Percentiles rank a stretch among this genome's conserved stretches.
Evolutionary conservation across 2,113 vertebrate species (phyloP).

Genomic region (Noctilio leporinus): DNA sequence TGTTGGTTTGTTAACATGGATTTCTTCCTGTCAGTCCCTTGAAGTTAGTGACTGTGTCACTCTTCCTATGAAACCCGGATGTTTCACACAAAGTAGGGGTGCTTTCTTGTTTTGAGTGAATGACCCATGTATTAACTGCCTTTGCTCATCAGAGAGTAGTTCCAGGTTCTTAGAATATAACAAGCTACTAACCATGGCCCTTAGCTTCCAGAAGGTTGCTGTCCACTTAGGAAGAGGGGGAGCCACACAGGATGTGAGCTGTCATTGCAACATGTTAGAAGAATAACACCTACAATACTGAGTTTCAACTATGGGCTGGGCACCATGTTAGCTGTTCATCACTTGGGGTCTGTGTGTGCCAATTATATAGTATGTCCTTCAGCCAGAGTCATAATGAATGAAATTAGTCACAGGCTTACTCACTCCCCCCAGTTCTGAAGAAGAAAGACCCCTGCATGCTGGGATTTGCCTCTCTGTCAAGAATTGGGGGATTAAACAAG

Average conservation of each 20-base stretch:
- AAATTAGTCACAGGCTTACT: too few relatives aligned
- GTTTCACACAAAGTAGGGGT: background rate
- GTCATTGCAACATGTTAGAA: background rate
- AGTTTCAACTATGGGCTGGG: fast-evolving
- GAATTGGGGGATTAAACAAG: background rate
- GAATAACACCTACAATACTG: fast-evolving
- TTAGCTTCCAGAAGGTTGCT: background rate
- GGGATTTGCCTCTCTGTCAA: background rate
- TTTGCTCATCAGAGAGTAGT: background rate
- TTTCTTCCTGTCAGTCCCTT: background rate
- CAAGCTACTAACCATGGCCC: background rate
- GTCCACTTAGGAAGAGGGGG: background rate
- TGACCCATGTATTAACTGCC: fast-evolving
- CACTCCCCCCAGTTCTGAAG: background rate
- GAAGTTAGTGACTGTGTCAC: background rate
- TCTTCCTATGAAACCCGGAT: background rate
- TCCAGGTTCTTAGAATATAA: background rate
- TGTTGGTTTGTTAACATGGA: background rate
- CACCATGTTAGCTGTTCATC: fast-evolving
- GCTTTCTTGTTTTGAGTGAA: background rate
- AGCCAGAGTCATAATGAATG: background rate
- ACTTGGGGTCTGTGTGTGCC: fast-evolving
- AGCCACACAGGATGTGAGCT: background rate
- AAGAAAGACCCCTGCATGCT: background rate
- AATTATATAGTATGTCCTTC: background rate